These are phyloP conservation scores for Thalassarche chlororhynchos DNA, from an alignment of 2,113 vertebrate species.

Conservation along the genomic window DNA sequence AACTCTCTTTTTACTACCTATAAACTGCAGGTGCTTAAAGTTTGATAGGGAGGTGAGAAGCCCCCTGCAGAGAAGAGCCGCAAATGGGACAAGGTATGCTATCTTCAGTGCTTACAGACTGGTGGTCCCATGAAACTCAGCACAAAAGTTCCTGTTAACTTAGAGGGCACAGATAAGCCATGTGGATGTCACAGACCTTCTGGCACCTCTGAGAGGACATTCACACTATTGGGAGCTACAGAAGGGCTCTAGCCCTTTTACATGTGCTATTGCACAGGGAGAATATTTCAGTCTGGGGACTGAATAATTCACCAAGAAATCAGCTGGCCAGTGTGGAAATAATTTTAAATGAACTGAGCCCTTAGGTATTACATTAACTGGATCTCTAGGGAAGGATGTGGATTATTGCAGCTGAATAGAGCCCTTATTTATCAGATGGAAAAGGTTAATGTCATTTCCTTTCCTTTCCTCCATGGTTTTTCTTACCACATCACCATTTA, in stretches of 20 bases:
- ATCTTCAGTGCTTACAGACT: background rate
- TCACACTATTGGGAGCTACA: background rate
- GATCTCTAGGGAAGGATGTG: slow-evolving; percentile 53
- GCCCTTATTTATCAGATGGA: slow-evolving; percentile 70
- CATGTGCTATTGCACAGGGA: background rate
- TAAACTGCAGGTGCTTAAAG: background rate
- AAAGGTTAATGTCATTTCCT: slow-evolving; percentile 69
- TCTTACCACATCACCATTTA: slow-evolving; percentile 48
- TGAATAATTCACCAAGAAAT: slow-evolving; percentile 59
- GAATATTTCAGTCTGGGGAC: background rate
- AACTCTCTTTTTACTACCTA: background rate
- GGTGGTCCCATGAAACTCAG: background rate
- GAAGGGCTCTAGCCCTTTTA: background rate
- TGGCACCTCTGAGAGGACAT: background rate
- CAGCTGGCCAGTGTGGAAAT: slow-evolving; percentile 55
- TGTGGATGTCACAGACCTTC: background rate
- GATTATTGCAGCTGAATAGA: slow-evolving; percentile 64
- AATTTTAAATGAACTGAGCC: slow-evolving; percentile 40
- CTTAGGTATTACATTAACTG: slow-evolving; percentile 60
- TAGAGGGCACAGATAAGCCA: background rate
- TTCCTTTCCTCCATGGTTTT: slow-evolving; percentile 33
- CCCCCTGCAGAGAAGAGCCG: background rate
- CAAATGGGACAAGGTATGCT: background rate
- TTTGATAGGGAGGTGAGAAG: background rate
- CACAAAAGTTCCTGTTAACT: background rate